These are phyloP conservation scores for Platycheirus albimanus DNA, from an alignment of 2,888 invertebrate genomes.

Conservation along the genomic window DNA sequence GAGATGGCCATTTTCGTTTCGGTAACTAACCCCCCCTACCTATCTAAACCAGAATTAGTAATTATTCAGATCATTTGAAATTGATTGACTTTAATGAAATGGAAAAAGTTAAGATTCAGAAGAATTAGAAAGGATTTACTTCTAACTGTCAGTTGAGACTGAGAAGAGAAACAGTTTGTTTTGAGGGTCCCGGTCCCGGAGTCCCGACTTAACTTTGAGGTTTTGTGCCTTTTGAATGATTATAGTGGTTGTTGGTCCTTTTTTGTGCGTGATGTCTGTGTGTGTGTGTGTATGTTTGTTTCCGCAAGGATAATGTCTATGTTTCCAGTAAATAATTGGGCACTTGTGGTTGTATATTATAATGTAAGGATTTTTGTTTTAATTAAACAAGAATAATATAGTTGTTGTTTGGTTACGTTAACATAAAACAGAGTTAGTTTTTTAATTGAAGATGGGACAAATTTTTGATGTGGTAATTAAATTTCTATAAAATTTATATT, in stretches of 20 bases:
- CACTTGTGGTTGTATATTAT: conserved; percentile 25
- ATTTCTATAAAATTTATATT: neutral
- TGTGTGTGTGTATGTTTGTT: neutral
- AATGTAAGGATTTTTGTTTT: conserved; percentile 19
- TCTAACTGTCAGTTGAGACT: conserved; percentile 11
- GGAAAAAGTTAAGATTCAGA: conserved; percentile 44
- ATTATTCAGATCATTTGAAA: conserved; percentile 69
- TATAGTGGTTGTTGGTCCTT: neutral
- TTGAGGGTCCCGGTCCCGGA: conserved; percentile 1
- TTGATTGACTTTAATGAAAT: conserved; percentile 71
- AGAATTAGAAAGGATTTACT: conserved; percentile 45
- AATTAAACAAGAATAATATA: conserved; percentile 32
- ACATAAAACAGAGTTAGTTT: too few relatives aligned
- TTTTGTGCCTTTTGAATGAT: neutral
- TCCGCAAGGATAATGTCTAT: conserved; percentile 2
- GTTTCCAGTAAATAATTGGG: conserved; percentile 24
- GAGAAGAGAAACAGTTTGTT: neutral
- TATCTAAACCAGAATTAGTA: conserved; percentile 37
- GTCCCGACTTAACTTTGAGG: neutral
- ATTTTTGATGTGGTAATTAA: neutral
- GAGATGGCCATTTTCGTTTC: conserved; percentile 15
- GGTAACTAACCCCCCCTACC: conserved; percentile 15
- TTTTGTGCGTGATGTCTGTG: too few relatives aligned
- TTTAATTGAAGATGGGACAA: too few relatives aligned
- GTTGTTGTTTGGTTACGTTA: too few relatives aligned